Conservation (phyloP, 2,113 vertebrate species). For the Thryonomys swinderianus region DNA sequence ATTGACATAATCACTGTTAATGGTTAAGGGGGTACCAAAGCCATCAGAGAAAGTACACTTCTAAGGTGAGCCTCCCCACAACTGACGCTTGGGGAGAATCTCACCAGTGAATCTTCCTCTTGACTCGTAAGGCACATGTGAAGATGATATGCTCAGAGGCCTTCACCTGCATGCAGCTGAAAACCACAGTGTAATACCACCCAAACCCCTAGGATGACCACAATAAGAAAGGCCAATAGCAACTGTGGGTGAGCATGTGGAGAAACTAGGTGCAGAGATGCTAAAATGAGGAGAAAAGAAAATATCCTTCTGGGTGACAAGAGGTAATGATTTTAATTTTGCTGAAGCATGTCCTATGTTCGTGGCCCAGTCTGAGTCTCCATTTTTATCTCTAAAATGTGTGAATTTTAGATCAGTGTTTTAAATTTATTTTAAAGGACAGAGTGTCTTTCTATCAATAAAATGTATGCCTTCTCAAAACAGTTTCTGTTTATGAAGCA, state of each 20-base stretch:
- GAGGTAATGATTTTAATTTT: not conserved
- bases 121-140: fast-evolving
- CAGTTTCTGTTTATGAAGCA: not conserved
- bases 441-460: not conserved
- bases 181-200: not conserved
- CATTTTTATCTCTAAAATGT: not conserved
- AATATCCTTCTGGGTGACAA: not conserved
- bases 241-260: no score
- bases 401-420: not conserved
- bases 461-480: not conserved
- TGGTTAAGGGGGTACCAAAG: not conserved
- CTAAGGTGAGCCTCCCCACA: not conserved
- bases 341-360: not conserved
- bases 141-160: not conserved
- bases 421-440: not conserved
- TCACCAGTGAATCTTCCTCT: not conserved
- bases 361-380: not conserved
- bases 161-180: not conserved
- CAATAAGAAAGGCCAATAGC: not conserved
- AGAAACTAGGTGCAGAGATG: not conserved
- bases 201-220: not conserved
- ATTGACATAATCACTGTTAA: not conserved
- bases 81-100: not conserved
- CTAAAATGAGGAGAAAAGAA: not conserved
- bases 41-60: not conserved